Base-by-base conservation (phyloP, 92 coral and sea anemone species). In the Heliopora coerulea region DNA sequence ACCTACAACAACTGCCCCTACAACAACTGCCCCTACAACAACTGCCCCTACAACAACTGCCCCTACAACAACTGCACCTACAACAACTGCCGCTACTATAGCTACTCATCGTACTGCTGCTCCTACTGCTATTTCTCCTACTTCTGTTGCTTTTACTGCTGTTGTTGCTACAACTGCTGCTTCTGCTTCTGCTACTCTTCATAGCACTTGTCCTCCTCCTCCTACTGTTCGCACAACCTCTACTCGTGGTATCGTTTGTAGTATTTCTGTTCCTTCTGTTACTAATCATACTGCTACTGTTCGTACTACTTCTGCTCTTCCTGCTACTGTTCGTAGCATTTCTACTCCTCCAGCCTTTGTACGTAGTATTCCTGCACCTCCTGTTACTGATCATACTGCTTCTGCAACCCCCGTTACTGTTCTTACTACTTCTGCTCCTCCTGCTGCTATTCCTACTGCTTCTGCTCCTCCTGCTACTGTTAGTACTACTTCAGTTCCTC, bases 151-250 rank as follows among this genome's bases (percentile, higher is more conserved):
- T 56, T 13, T 25, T 56, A 5, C 21, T 12, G 12, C 62, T 56
- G 19, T 25, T 56, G 13, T 25, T 56, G 62, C 62, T 56, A 12
- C 62, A 12, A 12, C 62, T 56, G 12, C 62, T 56, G 19, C 62
- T 56, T 8, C 62, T 56, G 26, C 62, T 56, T 2, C 62, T 56
- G 21, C 62, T 56, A 12, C 62, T 56, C 19, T 25, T 56, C 27
- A 18, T 56, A 1, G 19, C 20, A 20, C 62, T 18, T 2, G 19
- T 56, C 27, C 62, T 56, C 27, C 21, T n/a, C 0, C 62, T 56
- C 27, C 62, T 56, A 12, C 62, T 56, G 12, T 25, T 56, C 13
- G 1, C 20, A 12, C 62, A 12, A 12, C 62, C 20, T 2, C 62
- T 56, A 20, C 62, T 56, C 13, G 1, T 56, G 12, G 19, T 56